Percentiles rank a stretch among this genome's conserved stretches.
Conservation (phyloP, 1,140 invertebrate species). For the Zaprionus nigranus region DNA sequence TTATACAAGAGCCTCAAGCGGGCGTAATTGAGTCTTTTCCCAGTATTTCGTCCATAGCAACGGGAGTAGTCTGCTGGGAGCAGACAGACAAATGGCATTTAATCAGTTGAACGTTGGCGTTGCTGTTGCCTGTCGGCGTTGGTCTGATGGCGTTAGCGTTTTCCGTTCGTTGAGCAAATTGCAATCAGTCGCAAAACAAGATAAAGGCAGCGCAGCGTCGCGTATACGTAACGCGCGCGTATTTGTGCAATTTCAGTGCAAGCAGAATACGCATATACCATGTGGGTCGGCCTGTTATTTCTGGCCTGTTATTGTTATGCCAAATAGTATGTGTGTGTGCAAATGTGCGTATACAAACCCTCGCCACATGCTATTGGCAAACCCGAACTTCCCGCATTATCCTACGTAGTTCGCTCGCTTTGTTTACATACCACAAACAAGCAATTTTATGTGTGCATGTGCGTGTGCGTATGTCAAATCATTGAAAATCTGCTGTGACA, state of each 20-base stretch:
- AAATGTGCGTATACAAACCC: not conserved
- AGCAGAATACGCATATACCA: conserved; percentile 7
- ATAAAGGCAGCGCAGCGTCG: conserved; percentile 29
- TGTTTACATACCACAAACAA: conserved; percentile 33
- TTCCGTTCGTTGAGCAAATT: conserved; percentile 12
- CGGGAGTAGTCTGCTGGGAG: not conserved
- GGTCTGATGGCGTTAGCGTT: not conserved
- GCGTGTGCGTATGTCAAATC: conserved; percentile 45
- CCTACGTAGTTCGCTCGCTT: conserved; percentile 18
- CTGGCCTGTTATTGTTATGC: conserved; percentile 1
- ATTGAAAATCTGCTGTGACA: conserved; percentile 64
- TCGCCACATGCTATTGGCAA: not conserved
- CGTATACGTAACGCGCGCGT: conserved; percentile 47
- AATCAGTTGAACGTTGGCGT: conserved; percentile 11
- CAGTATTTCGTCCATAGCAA: conserved; percentile 20
- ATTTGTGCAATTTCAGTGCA: conserved; percentile 18
- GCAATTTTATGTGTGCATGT: conserved; percentile 5
- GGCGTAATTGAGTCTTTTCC: conserved; percentile 18
- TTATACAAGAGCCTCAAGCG: not conserved
- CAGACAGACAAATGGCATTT: conserved; percentile 17
- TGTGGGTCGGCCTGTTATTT: not conserved
- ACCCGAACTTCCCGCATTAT: not conserved
- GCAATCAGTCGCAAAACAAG: conserved; percentile 25
- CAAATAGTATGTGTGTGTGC: conserved; percentile 16
- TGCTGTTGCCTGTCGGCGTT: not conserved